These are phyloP conservation scores for Rissa tridactyla DNA, from an alignment of 2,113 vertebrate species.

Conservation along the genomic window DNA sequence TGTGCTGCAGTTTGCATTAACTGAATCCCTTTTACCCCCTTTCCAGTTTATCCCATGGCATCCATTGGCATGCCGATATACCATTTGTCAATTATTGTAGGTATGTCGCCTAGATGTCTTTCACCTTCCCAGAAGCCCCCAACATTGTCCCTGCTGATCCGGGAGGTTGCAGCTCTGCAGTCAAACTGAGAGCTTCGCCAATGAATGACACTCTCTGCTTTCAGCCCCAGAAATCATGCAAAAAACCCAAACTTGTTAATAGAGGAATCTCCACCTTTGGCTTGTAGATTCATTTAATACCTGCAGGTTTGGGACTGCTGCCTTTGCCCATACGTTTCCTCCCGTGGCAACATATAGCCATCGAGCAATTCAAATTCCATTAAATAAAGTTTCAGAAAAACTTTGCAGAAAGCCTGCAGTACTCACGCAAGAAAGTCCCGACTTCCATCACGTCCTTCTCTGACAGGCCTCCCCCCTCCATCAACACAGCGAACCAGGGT, in stretches of 20 bases:
- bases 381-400: neutral
- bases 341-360: neutral
- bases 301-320: neutral
- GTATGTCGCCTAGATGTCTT: neutral
- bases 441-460: neutral
- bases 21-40: neutral
- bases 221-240: neutral
- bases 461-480: neutral
- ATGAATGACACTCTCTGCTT: neutral
- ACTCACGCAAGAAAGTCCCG: neutral
- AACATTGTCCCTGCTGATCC: neutral
- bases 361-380: neutral
- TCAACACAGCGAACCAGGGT: neutral
- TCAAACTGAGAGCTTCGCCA: neutral
- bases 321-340: neutral
- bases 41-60: neutral
- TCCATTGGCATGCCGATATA: neutral
- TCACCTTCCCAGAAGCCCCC: neutral
- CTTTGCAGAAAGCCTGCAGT: neutral
- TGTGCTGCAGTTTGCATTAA: neutral
- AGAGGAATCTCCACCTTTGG: neutral
- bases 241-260: neutral
- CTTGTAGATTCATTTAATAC: neutral
- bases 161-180: neutral
- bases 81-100: neutral